Conservation (phyloP, 2,797 vertebrate genomes). For the Dendrocincla tyrannina region DNA sequence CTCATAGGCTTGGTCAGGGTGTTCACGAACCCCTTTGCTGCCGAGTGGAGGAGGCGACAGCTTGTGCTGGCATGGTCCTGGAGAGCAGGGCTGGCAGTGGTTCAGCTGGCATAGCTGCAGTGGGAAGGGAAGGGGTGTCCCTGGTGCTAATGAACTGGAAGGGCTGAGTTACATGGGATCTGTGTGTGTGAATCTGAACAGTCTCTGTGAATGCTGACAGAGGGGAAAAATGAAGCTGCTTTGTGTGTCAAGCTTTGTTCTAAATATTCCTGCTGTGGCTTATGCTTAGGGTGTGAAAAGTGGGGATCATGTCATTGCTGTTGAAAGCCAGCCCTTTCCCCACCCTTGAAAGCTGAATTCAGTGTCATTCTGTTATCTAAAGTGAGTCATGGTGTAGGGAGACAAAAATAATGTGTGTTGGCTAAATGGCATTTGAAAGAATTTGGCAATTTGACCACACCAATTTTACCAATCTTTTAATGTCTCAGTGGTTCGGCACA, state of each 20-base stretch:
- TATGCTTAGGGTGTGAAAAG: not conserved
- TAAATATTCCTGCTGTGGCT: not conserved
- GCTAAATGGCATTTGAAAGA: not conserved
- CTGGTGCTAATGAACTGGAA: not conserved
- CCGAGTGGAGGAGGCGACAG: not conserved
- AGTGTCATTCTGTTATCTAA: not conserved
- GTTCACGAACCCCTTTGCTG: not conserved
- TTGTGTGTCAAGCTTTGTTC: not conserved
- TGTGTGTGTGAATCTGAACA: not conserved
- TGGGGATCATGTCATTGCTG: not conserved
- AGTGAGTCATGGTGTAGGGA: not conserved
- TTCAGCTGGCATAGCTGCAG: not conserved
- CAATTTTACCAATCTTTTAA: not conserved
- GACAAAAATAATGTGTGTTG: not conserved
- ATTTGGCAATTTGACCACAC: not conserved
- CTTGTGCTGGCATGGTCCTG: not conserved
- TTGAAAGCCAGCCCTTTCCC: not conserved
- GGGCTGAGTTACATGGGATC: not conserved
- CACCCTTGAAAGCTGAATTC: not conserved
- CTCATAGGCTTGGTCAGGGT: not conserved
- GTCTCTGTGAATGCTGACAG: not conserved
- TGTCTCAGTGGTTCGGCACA: not conserved
- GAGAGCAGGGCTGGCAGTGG: not conserved
- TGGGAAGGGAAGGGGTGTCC: not conserved
- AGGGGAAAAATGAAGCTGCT: not conserved